phyloP scores from a whole-genome alignment of 2,113 vertebrate species.

The Oryzias curvinotus region DNA sequence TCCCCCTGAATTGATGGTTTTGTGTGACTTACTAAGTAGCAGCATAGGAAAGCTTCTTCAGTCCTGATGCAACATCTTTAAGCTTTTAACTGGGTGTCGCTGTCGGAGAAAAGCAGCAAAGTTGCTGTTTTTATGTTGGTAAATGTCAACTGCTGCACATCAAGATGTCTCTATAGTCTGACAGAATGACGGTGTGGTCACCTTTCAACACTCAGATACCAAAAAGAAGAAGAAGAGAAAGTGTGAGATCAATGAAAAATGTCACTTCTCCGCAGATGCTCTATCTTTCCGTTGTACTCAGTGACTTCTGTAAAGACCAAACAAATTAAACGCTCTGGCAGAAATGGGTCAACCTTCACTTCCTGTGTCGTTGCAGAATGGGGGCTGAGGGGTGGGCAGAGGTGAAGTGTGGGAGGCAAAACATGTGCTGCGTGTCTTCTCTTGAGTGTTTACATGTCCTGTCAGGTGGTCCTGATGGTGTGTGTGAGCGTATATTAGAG shows the following conservation, averaged over 20 bases:
- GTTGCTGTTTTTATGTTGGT: neutral
- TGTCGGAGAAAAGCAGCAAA: conserved; percentile 18
- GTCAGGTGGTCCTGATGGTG: conserved; percentile 60
- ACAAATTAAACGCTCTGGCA: conserved; percentile 45
- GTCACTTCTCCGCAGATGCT: neutral
- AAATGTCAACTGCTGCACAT: neutral
- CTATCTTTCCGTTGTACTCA: conserved; percentile 38
- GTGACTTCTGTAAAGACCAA: conserved; percentile 43
- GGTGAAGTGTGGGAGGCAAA: conserved; percentile 1
- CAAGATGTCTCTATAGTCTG: no score
- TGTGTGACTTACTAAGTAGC: no score
- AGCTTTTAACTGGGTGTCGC: neutral
- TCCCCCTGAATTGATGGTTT: no score
- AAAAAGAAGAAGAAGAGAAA: neutral
- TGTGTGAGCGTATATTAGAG: conserved; percentile 53
- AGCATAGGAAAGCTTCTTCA: neutral
- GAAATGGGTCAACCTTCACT: conserved; percentile 69
- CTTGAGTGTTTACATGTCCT: conserved; percentile 61
- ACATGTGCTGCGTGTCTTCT: conserved; percentile 9
- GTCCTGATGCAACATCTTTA: neutral
- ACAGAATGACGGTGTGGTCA: no score
- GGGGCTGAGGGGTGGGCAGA: conserved; percentile 30
- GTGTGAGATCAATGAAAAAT: conserved; percentile 14
- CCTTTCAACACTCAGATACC: no score
- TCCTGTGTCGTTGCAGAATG: conserved; percentile 59